A percentile compares a stretch with the other conserved stretches of the same genome.
Conservation (phyloP, 2,797 vertebrate species). For the Pseudochromis fuscus region DNA sequence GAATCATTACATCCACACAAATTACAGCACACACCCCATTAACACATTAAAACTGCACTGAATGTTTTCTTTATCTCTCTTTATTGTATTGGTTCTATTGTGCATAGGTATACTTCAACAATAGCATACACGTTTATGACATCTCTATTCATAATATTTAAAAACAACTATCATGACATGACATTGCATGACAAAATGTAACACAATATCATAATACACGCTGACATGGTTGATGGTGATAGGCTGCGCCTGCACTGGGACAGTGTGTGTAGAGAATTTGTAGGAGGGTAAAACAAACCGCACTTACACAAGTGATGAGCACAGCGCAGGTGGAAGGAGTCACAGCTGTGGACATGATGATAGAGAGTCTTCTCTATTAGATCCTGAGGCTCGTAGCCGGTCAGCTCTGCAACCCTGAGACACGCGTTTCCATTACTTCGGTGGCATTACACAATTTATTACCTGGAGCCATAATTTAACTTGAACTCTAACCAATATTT, state of each 20-base stretch:
- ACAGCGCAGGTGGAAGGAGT: conserved; percentile 96
- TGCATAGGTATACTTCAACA: neutral
- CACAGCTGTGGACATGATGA: conserved; percentile 97
- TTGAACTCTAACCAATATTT: too few relatives aligned
- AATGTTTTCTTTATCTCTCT: neutral
- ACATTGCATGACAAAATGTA: too few relatives aligned
- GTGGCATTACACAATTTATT: too few relatives aligned
- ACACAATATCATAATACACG: too few relatives aligned
- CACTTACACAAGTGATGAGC: conserved; percentile 97
- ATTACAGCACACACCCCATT: too few relatives aligned
- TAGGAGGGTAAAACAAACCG: conserved; percentile 68
- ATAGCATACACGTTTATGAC: too few relatives aligned
- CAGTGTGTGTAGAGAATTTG: conserved; percentile 22
- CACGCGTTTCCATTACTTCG: too few relatives aligned
- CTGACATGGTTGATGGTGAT: too few relatives aligned
- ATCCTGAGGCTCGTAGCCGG: conserved; percentile 98
- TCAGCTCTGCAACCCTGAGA: conserved; percentile 94
- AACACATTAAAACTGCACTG: neutral
- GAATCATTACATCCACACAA: neutral
- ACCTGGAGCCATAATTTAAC: too few relatives aligned
- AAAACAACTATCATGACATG: too few relatives aligned
- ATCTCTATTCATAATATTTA: too few relatives aligned
- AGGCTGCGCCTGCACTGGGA: neutral
- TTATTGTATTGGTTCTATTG: neutral
- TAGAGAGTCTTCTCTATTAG: conserved; percentile 99